Base-by-base conservation (phyloP, 1,140 invertebrate species). In the Pseudachorutes palmiensis region DNA sequence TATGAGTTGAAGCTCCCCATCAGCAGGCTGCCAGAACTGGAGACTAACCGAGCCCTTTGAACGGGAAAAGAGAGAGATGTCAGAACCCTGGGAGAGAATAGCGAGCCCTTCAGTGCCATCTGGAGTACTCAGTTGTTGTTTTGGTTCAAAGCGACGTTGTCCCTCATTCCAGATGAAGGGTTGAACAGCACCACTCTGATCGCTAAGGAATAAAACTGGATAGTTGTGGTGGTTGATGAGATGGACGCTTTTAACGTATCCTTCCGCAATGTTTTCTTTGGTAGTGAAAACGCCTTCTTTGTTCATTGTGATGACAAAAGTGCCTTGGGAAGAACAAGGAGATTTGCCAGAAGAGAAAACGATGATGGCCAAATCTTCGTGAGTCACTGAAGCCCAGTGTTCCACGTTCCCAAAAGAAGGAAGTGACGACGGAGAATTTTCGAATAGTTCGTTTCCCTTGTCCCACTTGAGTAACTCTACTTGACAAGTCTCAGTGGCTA, bases 401-500 rank as follows among this genome's bases (percentile, higher is more conserved):
- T 51, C 30, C 14, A 69, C 61, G 28, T 55, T 33, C 1, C 45
- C 66, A 5, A 41, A 41, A 45, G 26, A 19, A 26, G 28, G 3
- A 5, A 64, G 26, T 19, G 55, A 31, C n/a, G 31, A 9, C 12
- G 29, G 29, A 14, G 31, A 19, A 32, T 62, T 30, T 19, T 68
- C 22, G 48, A 71, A 71, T 2, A 63, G n/a, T 60, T 68, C 66
- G 14, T 29, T 29, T 5, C 19, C 19, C 14, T 36, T 1, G 1
- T 51, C 32, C 66, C 66, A 71, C 16, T 63, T 31, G 45, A 58
- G 66, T n/a, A 26, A 45, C 0, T 19, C 2, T 12, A 70, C 19
- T 16, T 36, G 49, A 57, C 68, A 70, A 1, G 45, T 16, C 1
- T 64, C 61, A n/a, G 33, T 2, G 36, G 24, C 48, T 32, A 41